Conservation (phyloP, 2,113 vertebrate species). For the Piaya cayana region DNA sequence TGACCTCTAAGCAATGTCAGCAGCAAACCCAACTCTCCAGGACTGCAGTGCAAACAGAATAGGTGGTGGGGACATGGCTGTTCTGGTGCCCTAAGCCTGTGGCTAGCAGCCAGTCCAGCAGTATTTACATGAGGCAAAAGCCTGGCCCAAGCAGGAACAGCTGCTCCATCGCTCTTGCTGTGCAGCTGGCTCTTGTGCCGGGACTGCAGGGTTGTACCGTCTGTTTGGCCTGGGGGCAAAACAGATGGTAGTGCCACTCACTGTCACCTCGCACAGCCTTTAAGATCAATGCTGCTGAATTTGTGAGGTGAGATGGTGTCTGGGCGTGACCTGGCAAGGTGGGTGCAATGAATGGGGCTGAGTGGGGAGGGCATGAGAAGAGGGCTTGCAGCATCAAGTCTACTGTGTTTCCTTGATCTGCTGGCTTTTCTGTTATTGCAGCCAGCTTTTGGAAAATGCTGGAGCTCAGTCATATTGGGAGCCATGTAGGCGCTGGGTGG, state of each 20-base stretch:
- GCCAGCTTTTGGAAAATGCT: background rate
- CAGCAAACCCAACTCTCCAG: background rate
- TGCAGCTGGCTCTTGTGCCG: accelerated
- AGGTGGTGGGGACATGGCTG: background rate
- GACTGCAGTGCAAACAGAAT: accelerated
- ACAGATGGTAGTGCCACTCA: accelerated
- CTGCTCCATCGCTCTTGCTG: background rate
- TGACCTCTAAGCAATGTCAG: background rate
- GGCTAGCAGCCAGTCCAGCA: background rate
- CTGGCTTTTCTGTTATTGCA: background rate
- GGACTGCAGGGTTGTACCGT: background rate
- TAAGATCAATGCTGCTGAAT: accelerated
- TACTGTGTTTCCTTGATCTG: background rate
- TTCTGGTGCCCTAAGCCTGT: background rate
- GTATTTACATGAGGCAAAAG: background rate
- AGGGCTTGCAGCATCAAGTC: background rate
- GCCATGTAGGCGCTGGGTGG: background rate
- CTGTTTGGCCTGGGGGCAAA: background rate
- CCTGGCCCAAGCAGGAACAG: background rate
- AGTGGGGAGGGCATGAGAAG: accelerated
- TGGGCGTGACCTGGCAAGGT: accelerated
- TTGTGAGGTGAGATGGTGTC: background rate
- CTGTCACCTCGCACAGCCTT: background rate
- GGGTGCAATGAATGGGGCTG: background rate
- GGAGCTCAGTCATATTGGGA: constrained; percentile 23